These are phyloP conservation scores for Trachelus iudaicus DNA, from an alignment of 2,888 invertebrate species.

Conservation along the genomic window DNA sequence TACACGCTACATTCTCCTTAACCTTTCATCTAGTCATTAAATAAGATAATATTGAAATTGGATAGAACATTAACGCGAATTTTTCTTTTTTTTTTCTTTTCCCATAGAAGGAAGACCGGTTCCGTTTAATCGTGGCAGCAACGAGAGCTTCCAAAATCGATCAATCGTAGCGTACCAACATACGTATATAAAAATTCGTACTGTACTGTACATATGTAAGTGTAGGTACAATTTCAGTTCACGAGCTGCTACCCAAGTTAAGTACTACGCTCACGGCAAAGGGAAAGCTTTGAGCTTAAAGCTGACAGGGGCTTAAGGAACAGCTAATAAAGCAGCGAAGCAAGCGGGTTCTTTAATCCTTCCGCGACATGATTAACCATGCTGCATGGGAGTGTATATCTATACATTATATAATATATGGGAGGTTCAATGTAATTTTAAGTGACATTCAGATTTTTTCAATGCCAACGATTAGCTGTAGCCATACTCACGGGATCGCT, in stretches of 20 bases:
- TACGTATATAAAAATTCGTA: neutral
- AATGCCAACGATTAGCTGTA: neutral
- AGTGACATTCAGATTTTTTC: neutral
- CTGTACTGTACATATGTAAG: neutral
- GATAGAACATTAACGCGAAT: neutral
- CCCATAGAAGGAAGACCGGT: neutral
- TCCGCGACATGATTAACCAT: neutral
- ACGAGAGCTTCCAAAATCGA: neutral
- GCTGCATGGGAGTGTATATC: neutral
- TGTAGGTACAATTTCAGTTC: neutral
- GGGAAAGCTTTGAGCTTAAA: neutral
- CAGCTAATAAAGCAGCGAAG: neutral
- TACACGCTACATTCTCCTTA: neutral
- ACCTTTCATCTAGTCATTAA: neutral
- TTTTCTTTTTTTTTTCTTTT: neutral
- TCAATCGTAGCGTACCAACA: neutral
- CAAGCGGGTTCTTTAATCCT: neutral
- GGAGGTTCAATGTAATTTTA: neutral
- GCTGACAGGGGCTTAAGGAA: conserved; percentile 1
- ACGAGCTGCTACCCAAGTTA: neutral
- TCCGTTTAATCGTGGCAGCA: neutral
- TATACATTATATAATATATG: neutral
- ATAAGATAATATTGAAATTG: neutral
- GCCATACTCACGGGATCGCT: neutral
- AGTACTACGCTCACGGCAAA: neutral